phyloP scores from a whole-genome alignment of 2,113 vertebrate species.

The Microcebus lehilahytsara region DNA sequence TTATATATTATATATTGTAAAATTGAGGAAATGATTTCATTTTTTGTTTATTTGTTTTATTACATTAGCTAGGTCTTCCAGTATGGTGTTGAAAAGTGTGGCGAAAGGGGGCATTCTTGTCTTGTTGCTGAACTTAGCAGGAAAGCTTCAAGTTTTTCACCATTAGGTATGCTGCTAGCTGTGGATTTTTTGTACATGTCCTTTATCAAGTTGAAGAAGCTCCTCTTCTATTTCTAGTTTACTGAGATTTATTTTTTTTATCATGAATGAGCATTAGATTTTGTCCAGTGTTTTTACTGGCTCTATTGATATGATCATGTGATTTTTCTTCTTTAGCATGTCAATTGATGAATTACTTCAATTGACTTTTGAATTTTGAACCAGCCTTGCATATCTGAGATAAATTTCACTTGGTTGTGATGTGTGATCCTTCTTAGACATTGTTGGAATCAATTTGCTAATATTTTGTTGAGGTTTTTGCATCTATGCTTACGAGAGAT shows the following conservation, averaged over 20 bases:
- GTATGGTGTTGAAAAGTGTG: neutral
- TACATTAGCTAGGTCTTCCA: neutral
- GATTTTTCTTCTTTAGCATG: neutral
- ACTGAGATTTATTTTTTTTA: neutral
- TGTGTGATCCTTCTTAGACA: neutral
- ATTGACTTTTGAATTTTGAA: neutral
- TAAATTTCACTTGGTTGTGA: neutral
- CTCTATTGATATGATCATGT: neutral
- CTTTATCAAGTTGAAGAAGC: neutral
- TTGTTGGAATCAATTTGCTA: neutral
- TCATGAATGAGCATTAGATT: neutral
- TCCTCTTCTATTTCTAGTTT: neutral
- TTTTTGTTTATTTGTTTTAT: neutral
- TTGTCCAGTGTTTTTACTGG: neutral
- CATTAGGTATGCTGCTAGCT: neutral
- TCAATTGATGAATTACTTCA: neutral
- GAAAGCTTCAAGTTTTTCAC: neutral
- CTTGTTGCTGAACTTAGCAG: neutral
- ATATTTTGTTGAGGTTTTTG: neutral
- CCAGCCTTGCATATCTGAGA: neutral
- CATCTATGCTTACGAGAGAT: neutral
- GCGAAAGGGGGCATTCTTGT: neutral
- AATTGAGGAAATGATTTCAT: neutral
- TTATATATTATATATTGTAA: neutral
- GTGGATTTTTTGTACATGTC: neutral